phyloP scores from a whole-genome alignment of 2,113 vertebrate genomes.

The Dicaeum eximium region DNA sequence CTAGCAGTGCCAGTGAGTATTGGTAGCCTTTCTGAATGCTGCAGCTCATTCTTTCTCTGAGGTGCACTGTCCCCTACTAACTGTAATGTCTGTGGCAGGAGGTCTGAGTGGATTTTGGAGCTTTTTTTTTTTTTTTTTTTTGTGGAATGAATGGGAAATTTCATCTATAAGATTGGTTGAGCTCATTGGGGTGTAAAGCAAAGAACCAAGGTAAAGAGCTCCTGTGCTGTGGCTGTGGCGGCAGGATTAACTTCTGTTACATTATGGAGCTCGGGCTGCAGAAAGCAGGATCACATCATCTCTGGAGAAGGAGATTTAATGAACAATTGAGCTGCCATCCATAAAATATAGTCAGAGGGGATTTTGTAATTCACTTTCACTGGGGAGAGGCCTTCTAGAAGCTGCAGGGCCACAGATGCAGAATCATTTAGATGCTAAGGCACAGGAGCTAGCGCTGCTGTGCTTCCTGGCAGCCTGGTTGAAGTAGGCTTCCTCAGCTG shows the following conservation, averaged over 20 bases:
- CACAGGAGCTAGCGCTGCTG: background rate
- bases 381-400: background rate
- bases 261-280: background rate
- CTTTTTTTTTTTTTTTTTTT: background rate
- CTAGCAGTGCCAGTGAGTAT: no score
- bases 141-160: background rate
- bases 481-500: background rate
- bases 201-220: background rate
- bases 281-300: background rate
- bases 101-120: background rate
- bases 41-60: background rate
- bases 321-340: background rate
- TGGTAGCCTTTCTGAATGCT: background rate
- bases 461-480: background rate
- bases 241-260: background rate
- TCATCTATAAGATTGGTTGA: background rate
- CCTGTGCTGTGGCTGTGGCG: background rate
- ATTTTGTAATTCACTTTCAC: background rate
- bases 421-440: background rate
- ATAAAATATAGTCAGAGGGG: background rate
- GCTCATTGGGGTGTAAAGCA: background rate
- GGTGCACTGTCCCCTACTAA: background rate
- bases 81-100: background rate
- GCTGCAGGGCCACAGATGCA: background rate
- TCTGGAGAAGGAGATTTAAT: background rate